Evolutionary conservation across 2,797 vertebrate species (phyloP).

Genomic region (Anguilla anguilla): DNA sequence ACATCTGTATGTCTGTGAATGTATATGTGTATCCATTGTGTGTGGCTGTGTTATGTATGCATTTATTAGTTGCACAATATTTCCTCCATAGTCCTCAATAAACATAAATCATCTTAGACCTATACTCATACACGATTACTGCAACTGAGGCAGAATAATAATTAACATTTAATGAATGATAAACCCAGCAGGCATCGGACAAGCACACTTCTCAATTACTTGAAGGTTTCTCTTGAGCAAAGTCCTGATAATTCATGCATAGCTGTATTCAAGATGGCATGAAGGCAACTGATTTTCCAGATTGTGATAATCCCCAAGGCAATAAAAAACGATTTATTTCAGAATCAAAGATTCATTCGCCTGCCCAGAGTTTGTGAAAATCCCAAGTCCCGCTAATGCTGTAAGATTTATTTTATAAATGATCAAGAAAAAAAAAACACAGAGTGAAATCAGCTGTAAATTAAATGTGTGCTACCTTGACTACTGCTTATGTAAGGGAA

Average conservation of each 20-base stretch:
- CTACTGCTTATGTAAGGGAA: neutral
- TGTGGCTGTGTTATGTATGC: neutral
- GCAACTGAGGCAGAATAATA: conserved; percentile 10
- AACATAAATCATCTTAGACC: neutral
- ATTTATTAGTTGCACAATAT: neutral
- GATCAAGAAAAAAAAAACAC: neutral
- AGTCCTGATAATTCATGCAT: conserved; percentile 16
- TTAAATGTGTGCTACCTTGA: neutral
- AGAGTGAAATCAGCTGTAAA: neutral
- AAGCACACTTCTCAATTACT: neutral
- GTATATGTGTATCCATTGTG: neutral
- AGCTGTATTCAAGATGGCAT: neutral
- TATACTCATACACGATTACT: neutral
- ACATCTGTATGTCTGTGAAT: neutral
- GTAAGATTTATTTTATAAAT: neutral
- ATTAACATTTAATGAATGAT: conserved; percentile 16
- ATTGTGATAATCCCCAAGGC: neutral
- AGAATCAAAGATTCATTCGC: neutral
- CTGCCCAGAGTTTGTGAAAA: neutral
- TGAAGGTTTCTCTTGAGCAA: neutral
- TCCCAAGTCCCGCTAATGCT: neutral
- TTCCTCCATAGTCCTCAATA: neutral
- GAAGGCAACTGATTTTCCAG: neutral
- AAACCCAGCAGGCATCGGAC: neutral
- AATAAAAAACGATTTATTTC: neutral